Evolutionary conservation across 2,888 invertebrate genomes (phyloP), one percentile per base, ranked within the genome.

Genomic region (Subacronicta megacephala): DNA sequence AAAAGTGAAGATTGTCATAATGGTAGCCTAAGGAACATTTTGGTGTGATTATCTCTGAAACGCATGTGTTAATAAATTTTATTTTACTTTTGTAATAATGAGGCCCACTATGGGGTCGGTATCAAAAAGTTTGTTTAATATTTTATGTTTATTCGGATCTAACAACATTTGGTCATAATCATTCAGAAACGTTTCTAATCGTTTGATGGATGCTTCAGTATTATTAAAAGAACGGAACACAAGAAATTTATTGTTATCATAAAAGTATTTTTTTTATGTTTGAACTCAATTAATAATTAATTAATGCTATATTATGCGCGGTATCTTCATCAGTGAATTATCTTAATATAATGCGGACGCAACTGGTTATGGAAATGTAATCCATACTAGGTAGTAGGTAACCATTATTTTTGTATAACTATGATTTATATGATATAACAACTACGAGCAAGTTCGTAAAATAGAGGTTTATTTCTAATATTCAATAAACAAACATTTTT

Each of bases 341-440:
- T 52, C 7, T 45, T 37, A 33, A 17, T 40, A 10, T 45, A 38
- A 46, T 41, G 3, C n/a, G 7, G 43, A 5, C 12, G 3, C 4
- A 45, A 59, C 63, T 45, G 13, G 60, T 72, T 72, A 64, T 72
- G 68, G 16, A 41, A 56, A 59, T 56, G 10, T 13, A 23, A 20
- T 36, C 31, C 7, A 10, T 38, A 33, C 42, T 51, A 52, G n/a
- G n/a, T n/a, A n/a, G n/a, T n/a, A n/a, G n/a, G 15, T 13, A 20
- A 26, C 5, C 31, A 20, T 26, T 23, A n/a, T 40, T 7, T 41
- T 31, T 35, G 37, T 5, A 26, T 13, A 29, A 31, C n/a, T n/a
- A 31, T 31, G n/a, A 31, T 31, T 31, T 31, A 31, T 31, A 31
- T 10, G 31, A 33, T 58, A 41, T 55, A n/a, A n/a, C n/a, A n/a